Evolutionary conservation across 2,113 vertebrate species (phyloP).

Genomic region (Edolisoma coerulescens): DNA sequence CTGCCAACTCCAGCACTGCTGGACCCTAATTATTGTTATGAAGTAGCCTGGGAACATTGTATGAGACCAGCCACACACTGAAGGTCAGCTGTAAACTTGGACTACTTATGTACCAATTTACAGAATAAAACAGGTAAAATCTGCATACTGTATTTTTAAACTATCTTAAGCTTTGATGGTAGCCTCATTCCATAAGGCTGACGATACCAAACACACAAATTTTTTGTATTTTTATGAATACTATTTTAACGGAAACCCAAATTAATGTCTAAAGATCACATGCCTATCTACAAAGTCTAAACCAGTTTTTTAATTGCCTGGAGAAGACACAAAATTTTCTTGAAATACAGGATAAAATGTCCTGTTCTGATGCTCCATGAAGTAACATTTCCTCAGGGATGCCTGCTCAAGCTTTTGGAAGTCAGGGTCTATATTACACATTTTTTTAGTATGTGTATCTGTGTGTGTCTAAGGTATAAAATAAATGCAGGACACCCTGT

Average conservation of each 20-base stretch:
- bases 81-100: neutral
- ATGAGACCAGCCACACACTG: neutral
- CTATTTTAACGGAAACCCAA: neutral
- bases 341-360: neutral
- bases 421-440: neutral
- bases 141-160: neutral
- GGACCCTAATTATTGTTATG: neutral
- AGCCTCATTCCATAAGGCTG: neutral
- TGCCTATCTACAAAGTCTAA: neutral
- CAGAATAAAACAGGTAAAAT: neutral
- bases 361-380: neutral
- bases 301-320: neutral
- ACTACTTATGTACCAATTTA: neutral
- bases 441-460: neutral
- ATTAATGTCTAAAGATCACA: neutral
- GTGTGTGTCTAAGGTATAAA: neutral
- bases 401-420: neutral
- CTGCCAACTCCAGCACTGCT: neutral
- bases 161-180: neutral
- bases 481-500: neutral
- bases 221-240: neutral
- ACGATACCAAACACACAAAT: neutral
- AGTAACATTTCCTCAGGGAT: neutral
- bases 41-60: neutral
- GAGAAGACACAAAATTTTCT: neutral